These are phyloP conservation scores for Tenthredo mesomela DNA, from an alignment of 2,888 invertebrate genomes.

Conservation along the genomic window DNA sequence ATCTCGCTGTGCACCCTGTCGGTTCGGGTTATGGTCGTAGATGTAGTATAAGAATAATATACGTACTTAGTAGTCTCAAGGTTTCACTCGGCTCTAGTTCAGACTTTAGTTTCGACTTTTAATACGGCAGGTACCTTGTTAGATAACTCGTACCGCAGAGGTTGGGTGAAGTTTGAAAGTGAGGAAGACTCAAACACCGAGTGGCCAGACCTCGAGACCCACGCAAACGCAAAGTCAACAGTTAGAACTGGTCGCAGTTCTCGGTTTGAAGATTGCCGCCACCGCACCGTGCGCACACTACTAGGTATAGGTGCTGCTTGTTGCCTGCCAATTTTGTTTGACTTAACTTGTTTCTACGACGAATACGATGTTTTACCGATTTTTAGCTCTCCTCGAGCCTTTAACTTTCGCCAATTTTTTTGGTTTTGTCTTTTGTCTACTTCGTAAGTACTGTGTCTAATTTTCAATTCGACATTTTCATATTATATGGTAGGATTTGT, in stretches of 20 bases:
- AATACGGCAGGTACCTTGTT: slow-evolving; percentile 26
- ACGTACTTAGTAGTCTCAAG: slow-evolving; percentile 19
- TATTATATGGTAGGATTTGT: no score
- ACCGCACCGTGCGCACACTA: neutral
- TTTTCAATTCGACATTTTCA: no score
- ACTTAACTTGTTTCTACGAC: neutral
- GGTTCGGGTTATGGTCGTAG: no score
- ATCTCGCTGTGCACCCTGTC: no score
- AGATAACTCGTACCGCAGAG: neutral
- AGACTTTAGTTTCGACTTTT: slow-evolving; percentile 12
- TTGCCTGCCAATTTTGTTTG: slow-evolving; percentile 16
- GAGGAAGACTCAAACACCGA: slow-evolving; percentile 35
- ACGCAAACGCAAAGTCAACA: slow-evolving; percentile 41
- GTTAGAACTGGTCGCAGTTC: neutral
- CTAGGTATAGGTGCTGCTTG: neutral
- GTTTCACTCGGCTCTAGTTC: neutral
- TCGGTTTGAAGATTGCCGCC: slow-evolving; percentile 39
- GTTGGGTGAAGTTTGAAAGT: slow-evolving; percentile 12
- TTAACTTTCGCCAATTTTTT: no score
- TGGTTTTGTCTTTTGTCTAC: no score
- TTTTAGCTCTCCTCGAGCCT: no score
- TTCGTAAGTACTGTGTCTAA: no score
- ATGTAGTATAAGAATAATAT: neutral
- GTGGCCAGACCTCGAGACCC: slow-evolving; percentile 1
- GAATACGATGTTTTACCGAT: no score